These are phyloP conservation scores for Characodon lateralis DNA, from an alignment of 2,797 vertebrate species.

Conservation along the genomic window DNA sequence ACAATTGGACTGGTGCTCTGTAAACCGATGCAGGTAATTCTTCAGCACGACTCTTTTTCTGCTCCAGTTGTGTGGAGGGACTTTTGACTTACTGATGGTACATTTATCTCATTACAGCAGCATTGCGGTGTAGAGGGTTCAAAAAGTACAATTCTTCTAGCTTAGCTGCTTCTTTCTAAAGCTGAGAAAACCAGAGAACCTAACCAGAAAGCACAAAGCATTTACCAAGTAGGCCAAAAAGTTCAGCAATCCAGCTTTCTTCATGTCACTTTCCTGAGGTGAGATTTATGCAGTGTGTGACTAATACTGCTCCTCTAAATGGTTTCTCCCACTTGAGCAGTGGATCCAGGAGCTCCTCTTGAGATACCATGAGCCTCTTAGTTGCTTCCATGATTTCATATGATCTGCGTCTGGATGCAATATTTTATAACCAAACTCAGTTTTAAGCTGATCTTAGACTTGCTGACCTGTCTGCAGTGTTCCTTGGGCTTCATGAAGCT, in stretches of 20 bases:
- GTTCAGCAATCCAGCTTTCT: neutral
- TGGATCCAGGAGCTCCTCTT: too few relatives aligned
- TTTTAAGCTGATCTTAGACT: too few relatives aligned
- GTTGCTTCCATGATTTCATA: too few relatives aligned
- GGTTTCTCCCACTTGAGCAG: too few relatives aligned
- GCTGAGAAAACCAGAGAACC: neutral
- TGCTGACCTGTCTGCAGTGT: too few relatives aligned
- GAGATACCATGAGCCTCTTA: too few relatives aligned
- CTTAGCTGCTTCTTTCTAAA: neutral
- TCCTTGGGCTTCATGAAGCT: neutral
- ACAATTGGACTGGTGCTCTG: neutral
- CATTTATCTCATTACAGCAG: neutral
- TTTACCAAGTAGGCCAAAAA: neutral
- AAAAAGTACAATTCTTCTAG: neutral
- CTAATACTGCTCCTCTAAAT: too few relatives aligned
- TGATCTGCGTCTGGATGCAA: too few relatives aligned
- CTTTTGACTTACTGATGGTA: neutral
- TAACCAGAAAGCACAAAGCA: neutral
- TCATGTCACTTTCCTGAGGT: neutral
- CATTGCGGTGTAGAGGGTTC: neutral
- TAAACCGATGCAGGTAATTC: neutral
- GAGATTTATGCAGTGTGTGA: neutral
- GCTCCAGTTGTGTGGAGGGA: neutral
- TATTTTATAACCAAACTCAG: too few relatives aligned
- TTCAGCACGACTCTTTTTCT: neutral